Evolutionary conservation across 1,140 invertebrate species (phyloP).

Genomic region (Pogonus chalceus): DNA sequence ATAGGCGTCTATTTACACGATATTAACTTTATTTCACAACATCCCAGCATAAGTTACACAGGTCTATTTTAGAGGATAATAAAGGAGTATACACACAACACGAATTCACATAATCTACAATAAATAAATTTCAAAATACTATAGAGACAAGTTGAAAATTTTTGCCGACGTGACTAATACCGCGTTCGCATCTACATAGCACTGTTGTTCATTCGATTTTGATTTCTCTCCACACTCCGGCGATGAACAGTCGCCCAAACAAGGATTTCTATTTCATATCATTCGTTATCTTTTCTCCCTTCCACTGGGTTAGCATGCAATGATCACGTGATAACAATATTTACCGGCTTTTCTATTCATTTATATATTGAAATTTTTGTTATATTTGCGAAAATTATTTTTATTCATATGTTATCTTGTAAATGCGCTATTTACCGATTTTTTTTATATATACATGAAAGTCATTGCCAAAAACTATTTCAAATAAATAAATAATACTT

Average conservation of each 20-base stretch:
- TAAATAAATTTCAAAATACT: not conserved
- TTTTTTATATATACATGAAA: not conserved
- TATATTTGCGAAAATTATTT: not conserved
- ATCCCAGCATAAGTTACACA: not conserved
- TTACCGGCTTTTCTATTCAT: not conserved
- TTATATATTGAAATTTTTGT: not conserved
- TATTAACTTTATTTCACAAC: slow-evolving; percentile 1
- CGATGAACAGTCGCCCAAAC: not conserved
- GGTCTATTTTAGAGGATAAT: not conserved
- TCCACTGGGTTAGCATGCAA: not conserved
- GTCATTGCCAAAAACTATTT: not conserved
- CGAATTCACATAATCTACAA: not conserved
- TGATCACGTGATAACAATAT: slow-evolving; percentile 3
- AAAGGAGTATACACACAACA: not conserved
- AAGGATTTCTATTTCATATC: not conserved
- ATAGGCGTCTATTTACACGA: not conserved
- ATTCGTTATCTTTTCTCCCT: slow-evolving; percentile 2
- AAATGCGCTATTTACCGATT: not conserved
- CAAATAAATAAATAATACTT: too few species aligned
- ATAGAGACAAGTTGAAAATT: too few species aligned
- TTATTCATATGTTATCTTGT: not conserved
- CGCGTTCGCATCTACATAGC: not conserved
- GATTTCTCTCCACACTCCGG: not conserved
- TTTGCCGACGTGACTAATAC: not conserved
- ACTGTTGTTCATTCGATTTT: not conserved